A percentile compares a stretch with the other conserved stretches of the same genome.
Conservation (phyloP, 2,888 invertebrate genomes). For the Pyrrhosoma nymphula region DNA sequence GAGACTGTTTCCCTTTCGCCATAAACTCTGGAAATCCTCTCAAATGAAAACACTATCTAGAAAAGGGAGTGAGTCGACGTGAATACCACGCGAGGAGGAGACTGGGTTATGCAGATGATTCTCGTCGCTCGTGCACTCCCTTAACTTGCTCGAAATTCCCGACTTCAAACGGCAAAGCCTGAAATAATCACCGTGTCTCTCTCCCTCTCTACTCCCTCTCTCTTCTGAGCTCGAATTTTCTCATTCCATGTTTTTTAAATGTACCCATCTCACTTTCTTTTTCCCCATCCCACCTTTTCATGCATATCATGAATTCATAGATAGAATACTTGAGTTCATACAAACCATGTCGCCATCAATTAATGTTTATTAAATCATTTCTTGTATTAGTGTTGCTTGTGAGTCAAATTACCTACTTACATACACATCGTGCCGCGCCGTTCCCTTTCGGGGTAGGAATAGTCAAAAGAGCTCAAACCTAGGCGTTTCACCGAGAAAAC, state of each 20-base stretch:
- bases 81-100: constrained; percentile 8
- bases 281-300: background rate
- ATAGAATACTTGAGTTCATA: too few relatives aligned
- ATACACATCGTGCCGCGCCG: too few relatives aligned
- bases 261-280: background rate
- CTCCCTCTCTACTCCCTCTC: background rate
- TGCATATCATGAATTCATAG: too few relatives aligned
- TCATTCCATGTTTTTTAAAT: background rate
- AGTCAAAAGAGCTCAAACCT: too few relatives aligned
- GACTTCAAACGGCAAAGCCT: constrained; percentile 15
- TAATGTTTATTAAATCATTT: too few relatives aligned
- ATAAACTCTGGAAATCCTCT: constrained; percentile 27
- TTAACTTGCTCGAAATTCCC: constrained; percentile 7
- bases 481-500: too few relatives aligned
- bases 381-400: too few relatives aligned
- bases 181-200: constrained; percentile 10
- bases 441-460: too few relatives aligned
- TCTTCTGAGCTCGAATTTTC: background rate
- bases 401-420: too few relatives aligned
- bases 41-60: constrained; percentile 8
- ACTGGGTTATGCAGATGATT: constrained; percentile 32
- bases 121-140: constrained; percentile 17
- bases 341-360: too few relatives aligned
- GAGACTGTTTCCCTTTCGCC: background rate
- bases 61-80: background rate